Evolutionary conservation across 2,113 vertebrate genomes (phyloP), one percentile per base, ranked within the genome.

Genomic region (Hoplias malabaricus): DNA sequence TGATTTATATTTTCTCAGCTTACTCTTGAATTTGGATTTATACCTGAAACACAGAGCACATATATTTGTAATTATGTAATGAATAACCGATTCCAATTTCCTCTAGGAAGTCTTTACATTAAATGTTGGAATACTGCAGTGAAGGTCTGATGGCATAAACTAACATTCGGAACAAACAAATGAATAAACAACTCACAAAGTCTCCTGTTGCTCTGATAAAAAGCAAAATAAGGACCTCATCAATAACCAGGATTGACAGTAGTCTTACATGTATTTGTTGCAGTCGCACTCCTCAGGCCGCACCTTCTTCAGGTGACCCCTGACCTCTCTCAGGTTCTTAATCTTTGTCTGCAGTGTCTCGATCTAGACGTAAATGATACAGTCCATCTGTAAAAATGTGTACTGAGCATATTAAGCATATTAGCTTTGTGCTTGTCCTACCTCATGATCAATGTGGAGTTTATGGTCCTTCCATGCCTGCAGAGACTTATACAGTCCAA

Each of bases 401-500:
- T 14, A 54, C 29, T 46, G 34, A n/a, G n/a, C n/a, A n/a, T n/a
- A n/a, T n/a, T n/a, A n/a, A n/a, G n/a, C n/a, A n/a, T n/a, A n/a
- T n/a, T n/a, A n/a, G n/a, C n/a, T n/a, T n/a, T 53, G 19, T 62
- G 36, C 5, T 0, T 16, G 29, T 27, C 86, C 79, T 73, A 97
- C 97, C 94, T 99, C 96, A 0, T 98, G 96, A 89, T 99, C 97
- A 2, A 99, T 96, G 82, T 98, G 96, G 66, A 98, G 91, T 79
- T 98, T 98, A 89, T 99, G 97, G 85, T 99, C 97, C 82, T 98
- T 99, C 97, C 97, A 99, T 29, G 97, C 97, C 87, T 98, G 96
- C 75, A 99, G 90, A 10, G 96, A 96, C 84, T 92, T 92, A 82
- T 98, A 98, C 1, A 99, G 87, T 53, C 96, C 93, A 0, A 90